These are phyloP conservation scores for Petrolisthes cinctipes DNA, from an alignment of 2,888 invertebrate genomes.

Conservation along the genomic window DNA sequence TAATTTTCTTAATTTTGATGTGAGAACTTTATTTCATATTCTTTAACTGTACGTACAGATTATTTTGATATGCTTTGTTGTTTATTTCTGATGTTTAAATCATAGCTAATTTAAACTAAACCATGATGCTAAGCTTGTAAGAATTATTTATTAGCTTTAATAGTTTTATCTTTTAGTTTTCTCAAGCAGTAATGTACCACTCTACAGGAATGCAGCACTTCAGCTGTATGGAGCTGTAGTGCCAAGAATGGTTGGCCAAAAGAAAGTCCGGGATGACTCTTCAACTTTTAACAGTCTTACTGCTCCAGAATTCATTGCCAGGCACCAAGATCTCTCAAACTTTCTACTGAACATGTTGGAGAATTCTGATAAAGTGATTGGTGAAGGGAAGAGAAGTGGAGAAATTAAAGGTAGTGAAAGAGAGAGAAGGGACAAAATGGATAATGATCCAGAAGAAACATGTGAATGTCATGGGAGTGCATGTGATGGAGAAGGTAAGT, in stretches of 20 bases:
- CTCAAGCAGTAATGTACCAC: neutral
- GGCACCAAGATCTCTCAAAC: constrained; percentile 71
- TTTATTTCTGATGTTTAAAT: no score
- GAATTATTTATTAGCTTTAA: neutral
- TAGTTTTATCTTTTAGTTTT: neutral
- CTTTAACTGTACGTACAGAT: no score
- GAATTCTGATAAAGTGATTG: neutral
- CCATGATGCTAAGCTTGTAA: no score
- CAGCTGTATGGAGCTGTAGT: constrained; percentile 83
- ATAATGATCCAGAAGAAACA: neutral
- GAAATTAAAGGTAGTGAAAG: neutral
- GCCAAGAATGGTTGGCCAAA: constrained; percentile 82
- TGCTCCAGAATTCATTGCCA: constrained; percentile 72
- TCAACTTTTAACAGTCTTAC: constrained; percentile 70
- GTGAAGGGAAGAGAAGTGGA: no score
- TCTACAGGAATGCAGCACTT: constrained; percentile 80
- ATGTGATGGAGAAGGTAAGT: no score
- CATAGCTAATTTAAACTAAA: no score
- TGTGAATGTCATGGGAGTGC: no score
- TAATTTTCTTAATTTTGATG: no score
- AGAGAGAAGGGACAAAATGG: neutral
- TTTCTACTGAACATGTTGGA: constrained; percentile 69
- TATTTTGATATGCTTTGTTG: no score
- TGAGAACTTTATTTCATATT: no score
- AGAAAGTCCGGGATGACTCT: constrained; percentile 69